Evolutionary conservation across 2,888 invertebrate genomes (phyloP).

Genomic region (Hydriomena furcata): DNA sequence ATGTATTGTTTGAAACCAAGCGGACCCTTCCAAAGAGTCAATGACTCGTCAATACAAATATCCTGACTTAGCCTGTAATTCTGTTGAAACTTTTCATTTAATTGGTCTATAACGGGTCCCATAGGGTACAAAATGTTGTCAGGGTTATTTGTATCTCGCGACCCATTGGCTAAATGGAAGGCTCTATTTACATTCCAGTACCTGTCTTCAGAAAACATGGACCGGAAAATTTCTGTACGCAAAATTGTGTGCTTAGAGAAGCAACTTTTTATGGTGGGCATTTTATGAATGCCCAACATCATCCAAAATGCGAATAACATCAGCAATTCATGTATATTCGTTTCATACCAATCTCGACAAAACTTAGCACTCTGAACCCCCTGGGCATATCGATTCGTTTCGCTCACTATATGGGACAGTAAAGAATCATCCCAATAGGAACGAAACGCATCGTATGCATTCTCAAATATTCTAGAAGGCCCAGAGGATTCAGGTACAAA

Average conservation of each 20-base stretch:
- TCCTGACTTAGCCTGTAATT: slow-evolving; percentile 19
- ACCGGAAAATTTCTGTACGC: slow-evolving; percentile 19
- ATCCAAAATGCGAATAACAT: slow-evolving; percentile 19
- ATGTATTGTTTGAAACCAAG: slow-evolving; percentile 26
- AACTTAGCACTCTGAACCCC: too few relatives aligned
- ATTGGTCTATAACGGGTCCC: slow-evolving; percentile 20
- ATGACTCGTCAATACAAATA: slow-evolving; percentile 29
- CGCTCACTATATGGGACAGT: too few relatives aligned
- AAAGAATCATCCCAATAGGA: too few relatives aligned
- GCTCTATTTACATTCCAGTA: slow-evolving; percentile 28
- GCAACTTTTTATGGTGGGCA: slow-evolving; percentile 27
- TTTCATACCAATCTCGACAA: slow-evolving; percentile 3
- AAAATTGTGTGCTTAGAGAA: slow-evolving; percentile 33
- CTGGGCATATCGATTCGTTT: too few relatives aligned
- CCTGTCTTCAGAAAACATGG: slow-evolving; percentile 23
- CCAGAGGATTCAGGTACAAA: slow-evolving; percentile 5
- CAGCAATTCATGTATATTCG: slow-evolving; percentile 2
- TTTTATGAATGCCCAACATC: slow-evolving; percentile 20
- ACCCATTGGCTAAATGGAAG: slow-evolving; percentile 31
- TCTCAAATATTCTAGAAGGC: slow-evolving; percentile 2
- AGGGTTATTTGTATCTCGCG: slow-evolving; percentile 6
- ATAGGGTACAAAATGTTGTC: slow-evolving; percentile 16
- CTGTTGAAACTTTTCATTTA: slow-evolving; percentile 17
- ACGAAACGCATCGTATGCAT: too few relatives aligned
- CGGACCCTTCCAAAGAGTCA: slow-evolving; percentile 33